Evolutionary conservation across 2,888 invertebrate genomes (phyloP), one percentile per base, ranked within the genome.

Genomic region (Thysanoteuthis rhombus): DNA sequence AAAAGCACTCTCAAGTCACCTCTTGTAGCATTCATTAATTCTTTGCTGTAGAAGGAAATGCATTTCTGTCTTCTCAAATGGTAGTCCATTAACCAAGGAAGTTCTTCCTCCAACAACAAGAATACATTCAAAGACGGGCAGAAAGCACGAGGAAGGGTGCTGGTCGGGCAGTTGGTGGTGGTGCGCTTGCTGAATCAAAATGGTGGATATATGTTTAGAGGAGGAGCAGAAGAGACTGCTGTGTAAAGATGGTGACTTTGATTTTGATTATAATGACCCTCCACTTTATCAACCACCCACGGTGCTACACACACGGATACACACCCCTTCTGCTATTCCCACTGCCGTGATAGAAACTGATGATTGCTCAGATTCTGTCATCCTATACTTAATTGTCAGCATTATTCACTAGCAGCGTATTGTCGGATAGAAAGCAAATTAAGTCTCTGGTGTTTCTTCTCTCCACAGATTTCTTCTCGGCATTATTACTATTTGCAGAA

Each of bases 21-120:
- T 91, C 39, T 28, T 39, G 25, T 28, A 38, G 40, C 8, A 42
- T 91, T 91, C 91, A 91, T 91, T 91, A 91, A 91, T 91, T 91
- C 91, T 42, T 91, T 32, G 25, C 91, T 22, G 39, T 42, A 38
- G 38, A 39, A 91, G 91, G 91, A 91, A 91, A 91, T 91, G 91
- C 91, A 91, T 91, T 91, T 91, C 91, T 91, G 91, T 91, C 91
- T 91, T 91, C 39, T 91, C 91, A 91, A 91, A 91, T 91, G 39
- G 38, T 91, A 91, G 91, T 91, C 91, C 91, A 91, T 91, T 91
- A 91, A 40, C 91, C 39, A 32, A 91, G 91, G 91, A 91, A 91
- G 91, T 42, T 91, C 91, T 91, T 32, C 42, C 39, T 42, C 28
- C 91, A 42, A 42, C 42, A 42, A 36, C 32, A n/a, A 75, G n/a